These are phyloP conservation scores for Garra rufa DNA, from an alignment of 2,113 vertebrate genomes.

Conservation along the genomic window DNA sequence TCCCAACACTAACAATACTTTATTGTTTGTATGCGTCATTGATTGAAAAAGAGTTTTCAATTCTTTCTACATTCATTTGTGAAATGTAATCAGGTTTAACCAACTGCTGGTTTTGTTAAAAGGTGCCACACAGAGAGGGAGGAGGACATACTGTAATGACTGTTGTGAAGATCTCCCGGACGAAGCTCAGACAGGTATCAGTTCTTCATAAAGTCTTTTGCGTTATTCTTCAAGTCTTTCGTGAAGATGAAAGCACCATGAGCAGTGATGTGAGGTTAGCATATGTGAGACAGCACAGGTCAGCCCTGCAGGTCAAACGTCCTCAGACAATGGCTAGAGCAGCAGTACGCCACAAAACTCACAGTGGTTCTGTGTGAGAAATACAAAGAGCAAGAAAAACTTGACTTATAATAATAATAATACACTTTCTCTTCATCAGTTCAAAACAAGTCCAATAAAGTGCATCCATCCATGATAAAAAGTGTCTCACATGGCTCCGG, in stretches of 20 bases:
- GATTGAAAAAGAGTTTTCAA: background rate
- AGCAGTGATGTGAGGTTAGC: background rate
- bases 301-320: slow-evolving; percentile 93
- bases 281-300: slow-evolving; percentile 55
- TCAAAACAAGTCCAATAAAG: too few species aligned
- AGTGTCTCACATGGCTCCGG: too few species aligned
- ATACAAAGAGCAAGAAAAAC: slow-evolving; percentile 5
- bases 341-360: slow-evolving; percentile 97
- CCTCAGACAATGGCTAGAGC: slow-evolving; percentile 91
- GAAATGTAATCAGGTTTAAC: background rate
- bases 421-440: too few species aligned
- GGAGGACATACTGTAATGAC: background rate
- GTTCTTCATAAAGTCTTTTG: slow-evolving; percentile 20
- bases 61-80: slow-evolving; percentile 5
- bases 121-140: background rate
- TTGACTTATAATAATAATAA: too few species aligned
- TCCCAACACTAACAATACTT: background rate
- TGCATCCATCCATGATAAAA: too few species aligned
- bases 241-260: slow-evolving; percentile 13
- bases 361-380: slow-evolving; percentile 83
- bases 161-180: background rate
- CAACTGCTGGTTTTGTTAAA: background rate
- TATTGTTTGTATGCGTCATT: background rate
- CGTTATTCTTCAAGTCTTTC: background rate
- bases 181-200: background rate